A percentile compares a stretch with the other conserved stretches of the same genome.
Conservation (phyloP, 2,888 invertebrate genomes). For the Synanthedon formicaeformis region DNA sequence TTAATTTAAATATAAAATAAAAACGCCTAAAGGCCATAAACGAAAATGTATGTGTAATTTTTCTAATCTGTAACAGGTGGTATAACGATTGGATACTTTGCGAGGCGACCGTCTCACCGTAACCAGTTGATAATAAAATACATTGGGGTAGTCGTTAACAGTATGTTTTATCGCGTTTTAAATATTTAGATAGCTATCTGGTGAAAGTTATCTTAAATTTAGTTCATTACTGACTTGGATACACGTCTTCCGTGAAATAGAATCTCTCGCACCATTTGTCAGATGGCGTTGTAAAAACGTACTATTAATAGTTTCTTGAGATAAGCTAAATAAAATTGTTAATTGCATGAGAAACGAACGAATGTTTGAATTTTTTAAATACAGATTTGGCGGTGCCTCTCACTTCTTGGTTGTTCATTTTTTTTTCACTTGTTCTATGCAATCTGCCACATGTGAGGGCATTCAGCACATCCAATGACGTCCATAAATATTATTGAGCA, state of each 20-base stretch:
- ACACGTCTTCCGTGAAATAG: conserved; percentile 34
- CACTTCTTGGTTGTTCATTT: no score
- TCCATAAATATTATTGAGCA: no score
- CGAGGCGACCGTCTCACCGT: conserved; percentile 19
- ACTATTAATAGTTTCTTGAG: background rate
- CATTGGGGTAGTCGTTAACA: conserved; percentile 58
- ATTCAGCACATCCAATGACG: no score
- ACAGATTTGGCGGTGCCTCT: no score
- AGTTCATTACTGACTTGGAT: conserved; percentile 41
- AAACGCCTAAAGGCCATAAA: conserved; percentile 45
- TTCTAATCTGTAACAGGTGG: conserved; percentile 50
- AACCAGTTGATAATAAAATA: conserved; percentile 52
- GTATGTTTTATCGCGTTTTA: conserved; percentile 65
- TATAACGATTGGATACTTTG: conserved; percentile 12
- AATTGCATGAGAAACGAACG: no score
- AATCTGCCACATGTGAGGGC: no score
- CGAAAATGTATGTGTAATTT: conserved; percentile 50
- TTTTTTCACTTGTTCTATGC: no score
- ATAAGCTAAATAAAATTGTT: background rate
- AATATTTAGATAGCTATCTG: conserved; percentile 66
- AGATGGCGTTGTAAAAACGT: no score
- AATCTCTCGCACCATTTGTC: conserved; percentile 25
- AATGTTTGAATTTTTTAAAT: background rate
- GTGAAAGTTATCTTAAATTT: conserved; percentile 60
- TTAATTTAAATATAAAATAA: conserved; percentile 58